Conservation (phyloP, 64 coral and sea anemone genomes). For the Porites australiensis region DNA sequence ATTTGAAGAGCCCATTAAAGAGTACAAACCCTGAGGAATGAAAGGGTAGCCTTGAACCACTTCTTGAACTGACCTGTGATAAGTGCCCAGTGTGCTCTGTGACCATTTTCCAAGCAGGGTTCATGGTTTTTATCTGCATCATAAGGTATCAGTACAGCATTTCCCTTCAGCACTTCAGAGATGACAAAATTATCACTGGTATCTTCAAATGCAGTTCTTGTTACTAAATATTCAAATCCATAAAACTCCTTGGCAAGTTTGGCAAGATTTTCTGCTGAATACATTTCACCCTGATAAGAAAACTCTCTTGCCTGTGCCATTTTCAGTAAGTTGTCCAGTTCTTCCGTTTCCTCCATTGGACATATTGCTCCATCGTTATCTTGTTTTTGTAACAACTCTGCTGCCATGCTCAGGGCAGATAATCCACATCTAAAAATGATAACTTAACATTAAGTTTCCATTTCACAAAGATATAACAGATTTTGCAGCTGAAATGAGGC, state of each 20-base stretch:
- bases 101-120: slow-evolving; percentile 76
- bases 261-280: slow-evolving; percentile 78
- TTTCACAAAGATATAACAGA: neutral
- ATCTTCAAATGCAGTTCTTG: slow-evolving; percentile 57
- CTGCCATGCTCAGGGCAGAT: slow-evolving; percentile 88
- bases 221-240: slow-evolving; percentile 58
- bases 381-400: slow-evolving; percentile 14
- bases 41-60: no score
- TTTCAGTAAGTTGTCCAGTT: slow-evolving; percentile 62
- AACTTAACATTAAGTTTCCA: neutral
- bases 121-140: slow-evolving; percentile 95
- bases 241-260: slow-evolving; percentile 76
- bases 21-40: no score
- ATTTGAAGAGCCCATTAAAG: no score
- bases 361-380: neutral
- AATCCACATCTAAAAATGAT: slow-evolving; percentile 80
- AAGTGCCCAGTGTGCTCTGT: slow-evolving; percentile 93
- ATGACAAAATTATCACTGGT: slow-evolving; percentile 1
- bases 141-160: slow-evolving; percentile 90
- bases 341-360: slow-evolving; percentile 8
- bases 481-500: no score
- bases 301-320: slow-evolving; percentile 72
- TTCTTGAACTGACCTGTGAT: slow-evolving; percentile 72
- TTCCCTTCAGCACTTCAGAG: slow-evolving; percentile 64
- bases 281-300: slow-evolving; percentile 90